Conservation (phyloP, 2,797 vertebrate species). For the Sternarchorhynchus goeldii region DNA sequence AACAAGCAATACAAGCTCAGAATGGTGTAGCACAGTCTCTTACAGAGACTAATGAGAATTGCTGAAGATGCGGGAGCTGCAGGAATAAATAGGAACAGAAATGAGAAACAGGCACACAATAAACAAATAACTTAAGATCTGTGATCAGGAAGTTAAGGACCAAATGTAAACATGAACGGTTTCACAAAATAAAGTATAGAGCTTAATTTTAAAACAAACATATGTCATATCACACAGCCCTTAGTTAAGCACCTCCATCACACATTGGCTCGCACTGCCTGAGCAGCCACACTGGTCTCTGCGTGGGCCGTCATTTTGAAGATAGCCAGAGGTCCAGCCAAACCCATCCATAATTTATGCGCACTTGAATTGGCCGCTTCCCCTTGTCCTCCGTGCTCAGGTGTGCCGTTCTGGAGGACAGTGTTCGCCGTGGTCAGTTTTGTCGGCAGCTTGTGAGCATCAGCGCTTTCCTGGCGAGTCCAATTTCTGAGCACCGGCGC, state of each 20-base stretch:
- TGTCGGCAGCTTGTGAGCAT: conserved; percentile 33
- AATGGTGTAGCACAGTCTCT: no score
- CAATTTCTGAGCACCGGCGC: conserved; percentile 48
- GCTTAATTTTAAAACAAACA: no score
- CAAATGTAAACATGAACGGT: no score
- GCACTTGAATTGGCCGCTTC: conserved; percentile 16
- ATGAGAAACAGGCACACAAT: no score
- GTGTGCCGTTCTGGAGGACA: conserved; percentile 28
- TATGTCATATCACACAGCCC: no score
- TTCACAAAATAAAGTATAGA: no score
- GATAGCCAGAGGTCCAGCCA: conserved; percentile 24
- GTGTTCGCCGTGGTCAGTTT: conserved; percentile 46
- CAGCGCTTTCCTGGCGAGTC: conserved; percentile 41
- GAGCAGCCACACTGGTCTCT: conserved; percentile 26
- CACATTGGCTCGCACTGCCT: background rate
- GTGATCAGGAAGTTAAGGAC: no score
- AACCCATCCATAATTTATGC: conserved; percentile 41
- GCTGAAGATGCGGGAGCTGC: no score
- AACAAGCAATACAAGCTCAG: no score
- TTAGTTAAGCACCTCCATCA: background rate
- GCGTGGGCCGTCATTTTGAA: conserved; percentile 29
- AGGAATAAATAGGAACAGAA: no score
- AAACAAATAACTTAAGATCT: no score
- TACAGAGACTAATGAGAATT: no score
- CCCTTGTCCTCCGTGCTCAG: conserved; percentile 31